phyloP scores from a whole-genome alignment of 1,140 invertebrate species.

The Eumaeus atala region DNA sequence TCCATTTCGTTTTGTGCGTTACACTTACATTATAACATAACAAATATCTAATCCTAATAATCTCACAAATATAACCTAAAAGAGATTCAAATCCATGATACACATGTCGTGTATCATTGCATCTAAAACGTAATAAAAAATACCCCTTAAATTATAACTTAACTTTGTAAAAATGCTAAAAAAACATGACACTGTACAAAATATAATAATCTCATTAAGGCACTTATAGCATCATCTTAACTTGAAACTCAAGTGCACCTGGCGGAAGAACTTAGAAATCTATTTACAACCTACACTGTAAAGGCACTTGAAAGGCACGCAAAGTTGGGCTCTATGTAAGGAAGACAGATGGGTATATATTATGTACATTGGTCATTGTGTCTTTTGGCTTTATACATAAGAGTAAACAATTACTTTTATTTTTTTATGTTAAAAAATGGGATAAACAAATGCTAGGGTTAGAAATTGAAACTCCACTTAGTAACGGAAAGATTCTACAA shows the following conservation, averaged over 20 bases:
- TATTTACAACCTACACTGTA: slow-evolving; percentile 5
- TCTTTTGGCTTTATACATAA: slow-evolving; percentile 3
- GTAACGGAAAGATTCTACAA: too few species aligned
- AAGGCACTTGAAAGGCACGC: slow-evolving; percentile 10
- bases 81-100: slow-evolving; percentile 50
- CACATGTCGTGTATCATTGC: slow-evolving; percentile 40
- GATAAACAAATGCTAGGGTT: too few species aligned
- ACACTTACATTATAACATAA: slow-evolving; percentile 46
- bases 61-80: slow-evolving; percentile 51
- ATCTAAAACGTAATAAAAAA: slow-evolving; percentile 23
- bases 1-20: slow-evolving; percentile 59
- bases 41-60: slow-evolving; percentile 54
- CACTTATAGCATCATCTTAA: slow-evolving; percentile 12
- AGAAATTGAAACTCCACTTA: too few species aligned
- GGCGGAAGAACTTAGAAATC: neutral
- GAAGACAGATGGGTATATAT: slow-evolving; percentile 14
- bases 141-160: slow-evolving; percentile 23
- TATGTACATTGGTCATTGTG: slow-evolving; percentile 14
- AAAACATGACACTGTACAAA: slow-evolving; percentile 55
- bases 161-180: slow-evolving; percentile 53
- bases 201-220: slow-evolving; percentile 48
- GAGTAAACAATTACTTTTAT: too few species aligned
- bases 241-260: neutral
- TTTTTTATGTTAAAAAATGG: too few species aligned
- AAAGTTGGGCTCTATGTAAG: neutral